These are phyloP conservation scores for Enteromius argenteus DNA, from an alignment of 2,797 vertebrate genomes.

Conservation along the genomic window DNA sequence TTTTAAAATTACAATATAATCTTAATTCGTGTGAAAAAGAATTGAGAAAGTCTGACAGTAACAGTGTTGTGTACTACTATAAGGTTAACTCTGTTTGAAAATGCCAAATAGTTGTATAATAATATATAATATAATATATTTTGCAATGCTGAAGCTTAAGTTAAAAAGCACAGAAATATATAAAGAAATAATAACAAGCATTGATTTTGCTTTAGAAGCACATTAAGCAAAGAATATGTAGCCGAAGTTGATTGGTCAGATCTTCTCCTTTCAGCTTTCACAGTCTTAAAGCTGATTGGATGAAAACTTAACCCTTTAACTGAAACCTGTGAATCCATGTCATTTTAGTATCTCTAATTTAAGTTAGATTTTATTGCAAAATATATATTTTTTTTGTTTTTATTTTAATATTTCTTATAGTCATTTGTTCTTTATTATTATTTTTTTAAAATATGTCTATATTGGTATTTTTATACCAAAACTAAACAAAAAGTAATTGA, in stretches of 20 bases:
- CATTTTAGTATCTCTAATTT: neutral
- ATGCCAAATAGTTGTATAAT: no score
- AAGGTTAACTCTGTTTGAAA: no score
- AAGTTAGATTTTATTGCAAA: neutral
- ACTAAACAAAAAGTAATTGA: neutral
- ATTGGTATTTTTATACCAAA: neutral
- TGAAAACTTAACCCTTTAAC: neutral
- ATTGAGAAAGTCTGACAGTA: no score
- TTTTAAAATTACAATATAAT: no score
- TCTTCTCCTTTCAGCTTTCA: neutral
- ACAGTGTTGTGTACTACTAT: no score
- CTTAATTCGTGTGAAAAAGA: no score
- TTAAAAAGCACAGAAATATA: neutral
- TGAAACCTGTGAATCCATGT: neutral
- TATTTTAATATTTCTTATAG: neutral
- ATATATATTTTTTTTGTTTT: neutral
- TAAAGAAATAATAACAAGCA: neutral
- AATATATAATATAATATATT: neutral
- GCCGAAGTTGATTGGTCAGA: neutral
- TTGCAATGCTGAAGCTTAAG: neutral
- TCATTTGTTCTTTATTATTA: neutral
- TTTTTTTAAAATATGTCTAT: neutral
- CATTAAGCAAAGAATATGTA: neutral
- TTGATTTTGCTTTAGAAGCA: neutral
- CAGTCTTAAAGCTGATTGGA: constrained; percentile 15